phyloP scores from a whole-genome alignment of 2,888 invertebrate genomes.

The Parnassius orleans region DNA sequence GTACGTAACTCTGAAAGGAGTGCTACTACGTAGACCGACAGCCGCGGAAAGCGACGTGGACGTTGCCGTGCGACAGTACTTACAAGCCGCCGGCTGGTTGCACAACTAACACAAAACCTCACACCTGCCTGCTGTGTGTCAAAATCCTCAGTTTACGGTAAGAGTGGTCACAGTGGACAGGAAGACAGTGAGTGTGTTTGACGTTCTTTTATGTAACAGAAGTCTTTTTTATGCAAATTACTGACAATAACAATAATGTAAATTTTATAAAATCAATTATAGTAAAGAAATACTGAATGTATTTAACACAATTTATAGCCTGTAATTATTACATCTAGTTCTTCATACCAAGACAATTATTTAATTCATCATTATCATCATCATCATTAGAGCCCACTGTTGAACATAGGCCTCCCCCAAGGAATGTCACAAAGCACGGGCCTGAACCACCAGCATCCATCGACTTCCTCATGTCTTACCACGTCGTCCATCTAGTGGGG shows the following conservation, averaged over 20 bases:
- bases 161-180: neutral
- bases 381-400: too few relatives aligned
- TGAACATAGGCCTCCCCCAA: too few relatives aligned
- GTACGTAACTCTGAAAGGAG: constrained; percentile 93
- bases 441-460: too few relatives aligned
- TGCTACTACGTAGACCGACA: constrained; percentile 85
- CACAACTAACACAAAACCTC: constrained; percentile 45
- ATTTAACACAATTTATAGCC: neutral
- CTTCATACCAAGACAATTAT: too few relatives aligned
- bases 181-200: neutral
- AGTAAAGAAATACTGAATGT: neutral
- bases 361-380: too few relatives aligned
- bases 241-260: too few relatives aligned
- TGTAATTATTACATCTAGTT: neutral
- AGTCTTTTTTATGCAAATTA: too few relatives aligned
- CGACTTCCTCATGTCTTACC: too few relatives aligned
- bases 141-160: neutral
- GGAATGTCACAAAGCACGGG: too few relatives aligned
- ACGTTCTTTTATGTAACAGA: too few relatives aligned
- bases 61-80: constrained; percentile 59
- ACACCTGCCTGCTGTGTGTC: neutral
- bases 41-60: constrained; percentile 59
- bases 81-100: constrained; percentile 69
- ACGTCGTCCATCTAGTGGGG: too few relatives aligned
- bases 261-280: too few relatives aligned